Base-by-base conservation (phyloP, 2,113 vertebrate species). In the Bos javanicus region DNA sequence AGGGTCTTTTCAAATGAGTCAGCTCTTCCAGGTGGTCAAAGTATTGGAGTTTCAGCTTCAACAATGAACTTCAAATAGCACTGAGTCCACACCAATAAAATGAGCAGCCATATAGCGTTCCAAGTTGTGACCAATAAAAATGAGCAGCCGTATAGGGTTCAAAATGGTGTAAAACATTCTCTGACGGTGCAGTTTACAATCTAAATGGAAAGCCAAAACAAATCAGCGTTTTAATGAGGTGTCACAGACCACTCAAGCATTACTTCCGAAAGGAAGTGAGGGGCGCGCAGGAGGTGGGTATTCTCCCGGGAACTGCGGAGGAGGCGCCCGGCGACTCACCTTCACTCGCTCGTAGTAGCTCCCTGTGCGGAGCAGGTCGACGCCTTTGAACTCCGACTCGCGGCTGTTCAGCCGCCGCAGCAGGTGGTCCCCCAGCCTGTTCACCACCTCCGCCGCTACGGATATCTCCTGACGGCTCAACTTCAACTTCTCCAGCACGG, bases 301-400 rank as follows among this genome's bases (percentile, higher is more conserved):
- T 81, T 33, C 28, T 28, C 46, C 15, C 28, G 4, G 14, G 23
- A n/a, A 19, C 26, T 15, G 54, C 14, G 2, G 0, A 14, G 16
- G 71, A 6, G 43, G 39, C 19, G 7, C 56, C 23, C 25, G 30
- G 13, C 12, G 7, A 12, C 96, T 95, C 95, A 99, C 99, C 99
- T 99, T 99, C 76, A 99, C 97, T 1, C 1, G 97, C 87, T 99
- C 99, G 23, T 99, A 99, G 98, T 99, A 99, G 97, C 99, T 99
- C n/a, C 99, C 99, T 0, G 98, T 36, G 26, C 62, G 11, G 6
- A 97, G 82, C 25, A 0, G 33, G 9, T 15, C 0, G 0, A 98
- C 46, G 4, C 84, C 82, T 39, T 48, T 6, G 96, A 99, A 98
- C n/a, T 52, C 43, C 3, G 80, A 15, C 3, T 67, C 76, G 6